Evolutionary conservation across 2,888 invertebrate species (phyloP).

Genomic region (Gibbula magus): DNA sequence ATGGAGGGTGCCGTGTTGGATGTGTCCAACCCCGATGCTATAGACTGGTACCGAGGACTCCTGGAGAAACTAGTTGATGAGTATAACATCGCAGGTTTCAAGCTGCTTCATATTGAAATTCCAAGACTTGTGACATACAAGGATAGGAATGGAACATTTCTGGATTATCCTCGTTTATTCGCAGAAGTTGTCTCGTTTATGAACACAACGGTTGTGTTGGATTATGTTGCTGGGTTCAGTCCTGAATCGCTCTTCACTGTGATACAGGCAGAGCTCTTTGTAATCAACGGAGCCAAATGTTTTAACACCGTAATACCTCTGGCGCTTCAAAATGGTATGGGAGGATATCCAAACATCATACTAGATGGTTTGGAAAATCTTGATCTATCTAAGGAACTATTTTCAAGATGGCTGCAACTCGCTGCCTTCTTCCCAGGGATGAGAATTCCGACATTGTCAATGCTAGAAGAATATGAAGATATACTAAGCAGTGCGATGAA

Average conservation of each 20-base stretch:
- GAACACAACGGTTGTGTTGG: conserved; percentile 42
- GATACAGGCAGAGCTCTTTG: conserved; percentile 34
- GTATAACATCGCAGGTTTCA: conserved; percentile 41
- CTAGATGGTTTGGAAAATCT: conserved; percentile 33
- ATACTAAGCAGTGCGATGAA: background rate
- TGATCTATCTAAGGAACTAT: conserved; percentile 35
- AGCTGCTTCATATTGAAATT: conserved; percentile 44
- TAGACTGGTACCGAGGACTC: conserved; percentile 37
- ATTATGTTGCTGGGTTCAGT: conserved; percentile 44
- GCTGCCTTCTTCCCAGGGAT: conserved; percentile 46
- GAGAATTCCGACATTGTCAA: conserved; percentile 40
- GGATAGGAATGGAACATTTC: conserved; percentile 42
- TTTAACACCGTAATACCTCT: conserved; percentile 42
- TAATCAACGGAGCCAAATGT: conserved; percentile 31
- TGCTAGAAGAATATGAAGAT: conserved; percentile 16
- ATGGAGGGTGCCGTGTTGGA: conserved; percentile 48
- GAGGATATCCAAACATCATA: conserved; percentile 43
- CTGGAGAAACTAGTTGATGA: conserved; percentile 31
- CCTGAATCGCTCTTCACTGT: conserved; percentile 39
- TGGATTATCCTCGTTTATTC: conserved; percentile 45
- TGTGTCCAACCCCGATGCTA: conserved; percentile 43
- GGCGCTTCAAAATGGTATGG: conserved; percentile 38
- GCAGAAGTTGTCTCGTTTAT: conserved; percentile 34
- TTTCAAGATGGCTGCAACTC: conserved; percentile 47
- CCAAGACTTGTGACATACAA: conserved; percentile 41